Conservation (phyloP, 92 coral and sea anemone species). For the Siderastrea radians region DNA sequence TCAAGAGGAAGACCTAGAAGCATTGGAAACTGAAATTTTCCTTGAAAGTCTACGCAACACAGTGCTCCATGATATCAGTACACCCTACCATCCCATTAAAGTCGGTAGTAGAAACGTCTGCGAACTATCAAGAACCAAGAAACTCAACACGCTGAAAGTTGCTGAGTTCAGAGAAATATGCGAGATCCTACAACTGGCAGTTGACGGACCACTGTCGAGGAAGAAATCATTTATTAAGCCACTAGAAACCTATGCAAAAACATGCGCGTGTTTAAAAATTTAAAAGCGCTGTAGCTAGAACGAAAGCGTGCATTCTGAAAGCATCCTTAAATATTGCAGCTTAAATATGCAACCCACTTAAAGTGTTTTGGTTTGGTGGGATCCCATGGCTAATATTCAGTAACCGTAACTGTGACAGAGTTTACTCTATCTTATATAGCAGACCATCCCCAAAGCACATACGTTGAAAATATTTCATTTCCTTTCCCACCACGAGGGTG, state of each 20-base stretch:
- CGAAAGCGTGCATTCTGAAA: background rate
- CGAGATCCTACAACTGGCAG: conserved; percentile 2
- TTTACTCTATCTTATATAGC: too few relatives aligned
- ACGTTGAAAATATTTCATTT: too few relatives aligned
- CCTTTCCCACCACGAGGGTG: too few relatives aligned
- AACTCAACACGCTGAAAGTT: conserved; percentile 33
- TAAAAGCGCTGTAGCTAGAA: background rate
- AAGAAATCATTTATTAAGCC: conserved; percentile 49
- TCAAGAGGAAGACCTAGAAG: conserved; percentile 30
- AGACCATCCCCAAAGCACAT: too few relatives aligned
- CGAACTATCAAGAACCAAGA: conserved; percentile 27
- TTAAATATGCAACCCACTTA: background rate
- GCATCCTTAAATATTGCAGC: background rate
- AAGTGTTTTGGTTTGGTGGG: too few relatives aligned
- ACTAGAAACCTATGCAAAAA: conserved; percentile 15
- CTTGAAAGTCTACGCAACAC: conserved; percentile 11
- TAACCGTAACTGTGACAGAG: too few relatives aligned
- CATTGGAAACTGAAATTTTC: conserved; percentile 28
- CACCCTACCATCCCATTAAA: conserved; percentile 44
- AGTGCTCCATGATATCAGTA: conserved; percentile 11
- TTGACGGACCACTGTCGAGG: conserved; percentile 21
- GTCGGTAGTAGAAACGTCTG: conserved; percentile 28
- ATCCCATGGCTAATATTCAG: too few relatives aligned
- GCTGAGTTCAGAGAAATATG: conserved; percentile 35
- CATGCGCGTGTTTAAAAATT: conserved; percentile 31